phyloP scores from a whole-genome alignment of 1,140 invertebrate species.

The Lerema accius region DNA sequence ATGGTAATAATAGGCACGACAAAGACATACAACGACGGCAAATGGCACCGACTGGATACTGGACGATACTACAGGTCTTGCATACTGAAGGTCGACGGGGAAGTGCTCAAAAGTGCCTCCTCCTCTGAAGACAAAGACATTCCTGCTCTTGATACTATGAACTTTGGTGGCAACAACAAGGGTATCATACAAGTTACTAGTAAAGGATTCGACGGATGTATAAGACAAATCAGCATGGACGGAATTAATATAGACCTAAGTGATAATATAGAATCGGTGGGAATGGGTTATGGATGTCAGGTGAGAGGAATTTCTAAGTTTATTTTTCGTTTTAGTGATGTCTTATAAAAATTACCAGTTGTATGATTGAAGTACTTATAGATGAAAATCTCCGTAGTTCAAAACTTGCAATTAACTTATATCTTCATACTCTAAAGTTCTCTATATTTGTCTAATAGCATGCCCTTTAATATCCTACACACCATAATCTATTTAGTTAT shows the following conservation, averaged over 20 bases:
- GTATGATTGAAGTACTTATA: too few relatives aligned
- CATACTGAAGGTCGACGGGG: constrained; percentile 87
- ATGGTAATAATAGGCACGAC: constrained; percentile 82
- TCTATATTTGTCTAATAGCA: too few relatives aligned
- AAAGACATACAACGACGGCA: constrained; percentile 90
- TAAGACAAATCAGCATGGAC: constrained; percentile 91
- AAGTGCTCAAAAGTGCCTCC: constrained; percentile 70
- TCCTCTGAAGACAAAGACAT: constrained; percentile 75
- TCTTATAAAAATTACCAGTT: too few relatives aligned
- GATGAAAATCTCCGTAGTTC: too few relatives aligned
- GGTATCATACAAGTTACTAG: constrained; percentile 86
- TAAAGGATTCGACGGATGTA: constrained; percentile 96
- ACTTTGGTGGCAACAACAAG: constrained; percentile 94
- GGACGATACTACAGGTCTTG: constrained; percentile 86
- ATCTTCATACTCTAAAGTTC: too few relatives aligned
- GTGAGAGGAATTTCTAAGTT: too few relatives aligned
- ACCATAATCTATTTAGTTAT: too few relatives aligned
- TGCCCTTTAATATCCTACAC: too few relatives aligned
- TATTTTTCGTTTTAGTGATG: constrained; percentile 10
- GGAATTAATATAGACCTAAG: constrained; percentile 90
- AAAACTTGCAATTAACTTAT: too few relatives aligned
- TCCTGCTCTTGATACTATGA: constrained; percentile 87
- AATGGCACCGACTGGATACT: constrained; percentile 92
- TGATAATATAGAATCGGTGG: constrained; percentile 89
- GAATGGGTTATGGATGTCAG: constrained; percentile 93